Conservation (phyloP, 2,888 invertebrate species). For the Timandra comae region DNA sequence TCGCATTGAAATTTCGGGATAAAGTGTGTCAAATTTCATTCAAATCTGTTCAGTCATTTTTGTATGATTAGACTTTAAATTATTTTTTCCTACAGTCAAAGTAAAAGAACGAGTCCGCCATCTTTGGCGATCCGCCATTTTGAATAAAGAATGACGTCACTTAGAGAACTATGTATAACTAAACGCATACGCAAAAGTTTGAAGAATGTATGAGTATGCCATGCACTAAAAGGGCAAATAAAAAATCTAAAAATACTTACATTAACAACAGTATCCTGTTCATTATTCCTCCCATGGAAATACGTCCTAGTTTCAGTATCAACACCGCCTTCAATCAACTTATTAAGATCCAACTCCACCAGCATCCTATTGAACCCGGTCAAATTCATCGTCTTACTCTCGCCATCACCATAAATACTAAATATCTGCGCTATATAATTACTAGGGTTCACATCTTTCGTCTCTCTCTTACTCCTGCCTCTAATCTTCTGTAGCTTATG, state of each 20-base stretch:
- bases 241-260: constrained; percentile 42
- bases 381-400: constrained; percentile 76
- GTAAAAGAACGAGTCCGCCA: no score
- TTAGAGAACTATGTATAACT: no score
- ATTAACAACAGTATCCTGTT: constrained; percentile 53
- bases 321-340: constrained; percentile 63
- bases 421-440: constrained; percentile 82
- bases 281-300: constrained; percentile 34
- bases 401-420: constrained; percentile 6
- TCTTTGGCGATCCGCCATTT: no score
- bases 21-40: no score
- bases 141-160: no score
- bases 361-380: constrained; percentile 84
- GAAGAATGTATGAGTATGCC: no score
- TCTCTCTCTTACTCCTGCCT: constrained; percentile 33
- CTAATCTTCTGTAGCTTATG: constrained; percentile 46
- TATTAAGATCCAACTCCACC: constrained; percentile 73
- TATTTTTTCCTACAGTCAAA: no score
- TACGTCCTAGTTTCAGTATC: constrained; percentile 33
- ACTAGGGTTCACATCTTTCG: constrained; percentile 64
- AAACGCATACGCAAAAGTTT: no score
- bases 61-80: no score
- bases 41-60: no score
- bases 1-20: no score
- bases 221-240: not conserved